A percentile compares a stretch with the other conserved stretches of the same genome.
Conservation (phyloP, 2,797 vertebrate genomes). For the Sebastolobus alascanus region DNA sequence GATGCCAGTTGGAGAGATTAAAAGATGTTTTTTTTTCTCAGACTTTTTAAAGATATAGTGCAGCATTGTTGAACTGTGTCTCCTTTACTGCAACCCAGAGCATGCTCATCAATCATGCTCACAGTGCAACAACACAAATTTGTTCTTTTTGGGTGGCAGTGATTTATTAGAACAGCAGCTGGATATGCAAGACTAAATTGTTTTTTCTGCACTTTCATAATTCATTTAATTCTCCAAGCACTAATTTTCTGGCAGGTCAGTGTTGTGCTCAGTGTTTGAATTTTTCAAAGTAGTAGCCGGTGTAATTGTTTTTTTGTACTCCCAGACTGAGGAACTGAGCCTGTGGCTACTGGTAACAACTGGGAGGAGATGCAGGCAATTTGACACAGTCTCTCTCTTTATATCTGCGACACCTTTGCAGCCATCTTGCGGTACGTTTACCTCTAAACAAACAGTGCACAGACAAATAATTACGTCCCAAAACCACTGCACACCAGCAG, state of each 20-base stretch:
- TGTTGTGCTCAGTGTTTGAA: slow-evolving; percentile 70
- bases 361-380: slow-evolving; percentile 35
- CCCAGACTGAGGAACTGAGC: slow-evolving; percentile 41
- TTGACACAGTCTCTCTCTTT: slow-evolving; percentile 36
- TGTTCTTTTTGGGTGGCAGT: slow-evolving; percentile 81
- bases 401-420: slow-evolving; percentile 27
- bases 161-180: slow-evolving; percentile 83
- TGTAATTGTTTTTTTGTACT: slow-evolving; percentile 55
- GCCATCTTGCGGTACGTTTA: slow-evolving; percentile 24
- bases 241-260: slow-evolving; percentile 74
- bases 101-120: slow-evolving; percentile 81
- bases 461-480: slow-evolving; percentile 45
- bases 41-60: slow-evolving; percentile 61
- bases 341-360: slow-evolving; percentile 42
- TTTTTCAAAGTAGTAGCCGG: slow-evolving; percentile 63
- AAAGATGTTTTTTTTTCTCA: slow-evolving; percentile 38
- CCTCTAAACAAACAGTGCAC: slow-evolving; percentile 25
- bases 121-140: slow-evolving; percentile 82
- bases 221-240: slow-evolving; percentile 82
- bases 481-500: slow-evolving; percentile 37
- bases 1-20: slow-evolving; percentile 60
- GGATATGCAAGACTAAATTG: slow-evolving; percentile 80
- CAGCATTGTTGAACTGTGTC: slow-evolving; percentile 70
- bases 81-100: slow-evolving; percentile 72
- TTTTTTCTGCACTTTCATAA: slow-evolving; percentile 83